Evolutionary conservation across 1,140 invertebrate species (phyloP).

Genomic region (Potamilus streckersoni): DNA sequence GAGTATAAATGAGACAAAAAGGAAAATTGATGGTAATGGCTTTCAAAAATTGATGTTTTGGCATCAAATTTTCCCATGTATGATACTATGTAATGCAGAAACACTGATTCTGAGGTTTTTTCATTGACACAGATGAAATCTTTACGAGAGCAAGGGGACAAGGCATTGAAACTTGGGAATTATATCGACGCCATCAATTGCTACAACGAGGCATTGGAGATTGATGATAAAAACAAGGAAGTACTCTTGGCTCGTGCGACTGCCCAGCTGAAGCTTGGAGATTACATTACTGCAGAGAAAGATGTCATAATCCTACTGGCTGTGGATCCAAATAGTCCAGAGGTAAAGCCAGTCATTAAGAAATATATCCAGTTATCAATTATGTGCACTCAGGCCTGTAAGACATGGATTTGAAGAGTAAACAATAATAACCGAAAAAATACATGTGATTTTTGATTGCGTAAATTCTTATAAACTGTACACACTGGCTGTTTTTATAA

Average conservation of each 20-base stretch:
- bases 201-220: slow-evolving; percentile 62
- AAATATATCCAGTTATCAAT: not conserved
- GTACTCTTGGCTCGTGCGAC: slow-evolving; percentile 50
- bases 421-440: not conserved
- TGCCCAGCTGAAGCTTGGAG: slow-evolving; percentile 51
- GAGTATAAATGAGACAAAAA: too few species aligned
- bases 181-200: slow-evolving; percentile 50
- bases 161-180: slow-evolving; percentile 46
- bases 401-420: not conserved
- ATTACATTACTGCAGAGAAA: slow-evolving; percentile 42
- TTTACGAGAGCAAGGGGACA: slow-evolving; percentile 51
- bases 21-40: too few species aligned
- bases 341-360: slow-evolving; percentile 37
- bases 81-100: not conserved
- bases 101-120: not conserved
- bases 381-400: not conserved
- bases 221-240: slow-evolving; percentile 54
- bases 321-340: slow-evolving; percentile 47
- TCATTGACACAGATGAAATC: slow-evolving; percentile 47
- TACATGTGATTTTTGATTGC: not conserved
- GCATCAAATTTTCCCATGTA: too few species aligned
- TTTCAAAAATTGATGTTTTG: too few species aligned
- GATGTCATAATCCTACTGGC: slow-evolving; percentile 53
- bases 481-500: not conserved
- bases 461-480: not conserved